These are phyloP conservation scores for Pyrrhosoma nymphula DNA, from an alignment of 2,888 invertebrate genomes.

Conservation along the genomic window DNA sequence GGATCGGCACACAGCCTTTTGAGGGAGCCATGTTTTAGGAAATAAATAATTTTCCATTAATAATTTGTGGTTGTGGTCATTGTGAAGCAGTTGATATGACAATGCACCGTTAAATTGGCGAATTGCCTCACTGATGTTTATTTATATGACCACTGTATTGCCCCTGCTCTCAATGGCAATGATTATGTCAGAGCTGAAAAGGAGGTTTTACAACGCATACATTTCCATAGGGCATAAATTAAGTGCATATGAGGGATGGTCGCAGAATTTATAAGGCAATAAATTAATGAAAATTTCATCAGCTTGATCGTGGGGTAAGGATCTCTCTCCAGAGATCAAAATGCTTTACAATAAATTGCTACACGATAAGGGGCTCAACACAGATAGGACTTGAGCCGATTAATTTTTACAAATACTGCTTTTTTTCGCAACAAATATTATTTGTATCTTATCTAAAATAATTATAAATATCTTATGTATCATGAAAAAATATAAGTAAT, in stretches of 20 bases:
- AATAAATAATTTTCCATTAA: not conserved
- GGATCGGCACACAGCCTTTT: not conserved
- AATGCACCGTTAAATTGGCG: not conserved
- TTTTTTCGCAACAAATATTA: not conserved
- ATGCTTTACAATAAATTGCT: no score
- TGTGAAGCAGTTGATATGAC: not conserved
- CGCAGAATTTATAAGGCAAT: not conserved
- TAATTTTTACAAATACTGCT: not conserved
- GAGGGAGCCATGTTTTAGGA: not conserved
- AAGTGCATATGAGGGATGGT: not conserved
- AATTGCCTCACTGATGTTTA: not conserved
- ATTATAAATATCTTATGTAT: no score
- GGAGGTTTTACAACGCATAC: not conserved
- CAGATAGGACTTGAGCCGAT: not conserved
- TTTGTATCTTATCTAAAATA: no score
- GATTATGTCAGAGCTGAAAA: not conserved
- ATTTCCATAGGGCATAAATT: not conserved
- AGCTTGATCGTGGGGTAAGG: not conserved
- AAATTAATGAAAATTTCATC: not conserved
- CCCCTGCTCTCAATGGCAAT: not conserved
- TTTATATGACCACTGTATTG: not conserved
- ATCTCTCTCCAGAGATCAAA: not conserved
- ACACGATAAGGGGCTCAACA: no score
- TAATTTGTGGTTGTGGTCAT: not conserved
- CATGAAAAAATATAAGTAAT: no score